phyloP scores from a whole-genome alignment of 30 jellyfish, hydroid and myxozoan genomes.

The Nemopilema nomurai region DNA sequence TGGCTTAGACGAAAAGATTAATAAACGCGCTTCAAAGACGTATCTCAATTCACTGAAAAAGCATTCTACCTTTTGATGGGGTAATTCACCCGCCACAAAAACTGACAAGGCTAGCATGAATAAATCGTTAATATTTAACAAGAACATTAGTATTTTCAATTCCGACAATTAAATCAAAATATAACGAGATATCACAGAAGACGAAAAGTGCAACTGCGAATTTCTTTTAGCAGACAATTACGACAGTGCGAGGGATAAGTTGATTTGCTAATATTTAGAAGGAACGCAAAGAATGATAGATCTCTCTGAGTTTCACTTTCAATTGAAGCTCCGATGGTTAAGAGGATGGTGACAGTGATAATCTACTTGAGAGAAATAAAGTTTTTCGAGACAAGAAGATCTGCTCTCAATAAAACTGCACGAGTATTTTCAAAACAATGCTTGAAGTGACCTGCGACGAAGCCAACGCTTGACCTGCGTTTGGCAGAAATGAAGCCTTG shows the following conservation, averaged over 20 bases:
- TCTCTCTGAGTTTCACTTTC: background rate
- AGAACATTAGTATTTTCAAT: background rate
- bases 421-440: conserved; percentile 4
- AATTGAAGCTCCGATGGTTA: background rate
- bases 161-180: background rate
- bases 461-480: background rate
- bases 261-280: background rate
- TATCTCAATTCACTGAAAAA: too few species aligned
- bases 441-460: background rate
- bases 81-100: too few species aligned
- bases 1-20: too few species aligned
- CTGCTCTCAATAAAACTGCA: conserved; percentile 9
- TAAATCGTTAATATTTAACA: background rate
- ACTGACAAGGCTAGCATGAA: background rate
- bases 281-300: background rate
- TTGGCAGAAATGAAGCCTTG: background rate
- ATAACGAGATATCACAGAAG: background rate
- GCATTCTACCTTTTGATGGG: too few species aligned
- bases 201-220: background rate
- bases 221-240: too few species aligned
- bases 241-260: background rate
- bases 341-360: background rate
- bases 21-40: too few species aligned
- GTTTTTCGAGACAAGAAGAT: background rate
- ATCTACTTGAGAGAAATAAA: background rate